Evolutionary conservation across 2,888 invertebrate genomes (phyloP), one percentile per base, ranked within the genome.

Genomic region (Steinernema scapterisci): DNA sequence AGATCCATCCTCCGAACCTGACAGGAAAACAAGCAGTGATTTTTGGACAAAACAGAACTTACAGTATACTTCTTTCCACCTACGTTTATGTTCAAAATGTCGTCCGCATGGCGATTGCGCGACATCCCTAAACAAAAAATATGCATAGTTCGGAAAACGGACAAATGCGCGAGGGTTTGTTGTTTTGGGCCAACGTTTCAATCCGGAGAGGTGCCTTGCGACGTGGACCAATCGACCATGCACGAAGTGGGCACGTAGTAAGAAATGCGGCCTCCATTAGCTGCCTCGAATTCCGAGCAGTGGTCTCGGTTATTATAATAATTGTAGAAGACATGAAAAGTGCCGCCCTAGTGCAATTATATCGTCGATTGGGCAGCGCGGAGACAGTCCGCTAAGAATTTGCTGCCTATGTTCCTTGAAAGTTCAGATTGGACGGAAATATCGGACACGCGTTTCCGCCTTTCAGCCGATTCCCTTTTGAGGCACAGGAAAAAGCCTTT

Each of bases 51-150:
- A 13, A 13, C 48, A 48, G 48, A 45, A 19, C 80, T 56, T 38
- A 87, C 87, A 70, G 87, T 87, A 73, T 84, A 87, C 75, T 85
- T 85, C 75, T 87, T 87, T 6, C 87, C 87, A n/a, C 87, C 86
- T 11, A 87, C 87, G 72, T 84, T 85, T 45, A 63, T 63, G 27
- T 63, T 63, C 21, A 87, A 77, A 74, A 87, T 85, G 78, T 87
- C 87, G 76, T 87, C 87, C 0, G 83, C 79, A 51, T 83, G 83
- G 31, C 82, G 76, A 54, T 75, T 79, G 27, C 83, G 82, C 43
- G 85, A 81, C 85, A 85, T 84, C 19, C 19, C 71, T 21, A 51
- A 72, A 31, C 19, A 43, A 70, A 6, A 38, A 31, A 31, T 56
- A 16, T 31, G 7, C 21, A 11, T 16, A 13, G 25, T 31, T 56